phyloP scores from a whole-genome alignment of 1,140 invertebrate genomes.

The Calliphora vicina region DNA sequence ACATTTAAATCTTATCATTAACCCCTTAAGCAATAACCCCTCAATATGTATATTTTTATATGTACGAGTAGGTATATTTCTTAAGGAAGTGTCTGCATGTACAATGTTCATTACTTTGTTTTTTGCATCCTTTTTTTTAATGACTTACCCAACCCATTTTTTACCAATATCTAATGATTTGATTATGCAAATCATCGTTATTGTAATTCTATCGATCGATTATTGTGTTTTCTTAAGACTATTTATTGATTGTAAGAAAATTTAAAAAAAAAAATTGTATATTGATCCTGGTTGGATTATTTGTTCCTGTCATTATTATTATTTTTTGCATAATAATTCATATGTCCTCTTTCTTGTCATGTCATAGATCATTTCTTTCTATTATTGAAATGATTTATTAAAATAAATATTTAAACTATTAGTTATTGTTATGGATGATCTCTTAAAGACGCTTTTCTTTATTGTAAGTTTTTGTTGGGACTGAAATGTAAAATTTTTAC shows the following conservation, averaged over 20 bases:
- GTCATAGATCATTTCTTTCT: neutral
- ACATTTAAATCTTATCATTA: neutral
- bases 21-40: too few species aligned
- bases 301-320: constrained; percentile 1
- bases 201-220: neutral
- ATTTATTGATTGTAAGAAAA: neutral
- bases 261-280: too few species aligned
- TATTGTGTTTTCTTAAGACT: neutral
- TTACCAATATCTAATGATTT: constrained; percentile 16
- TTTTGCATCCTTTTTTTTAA: neutral
- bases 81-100: neutral
- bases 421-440: neutral
- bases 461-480: too few species aligned
- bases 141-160: neutral
- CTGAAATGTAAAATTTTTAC: too few species aligned
- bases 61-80: too few species aligned
- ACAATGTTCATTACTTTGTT: neutral
- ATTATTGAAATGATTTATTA: constrained; percentile 17
- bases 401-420: constrained; percentile 25
- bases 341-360: neutral
- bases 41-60: neutral
- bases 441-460: too few species aligned
- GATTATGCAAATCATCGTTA: constrained; percentile 18
- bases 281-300: constrained; percentile 21
- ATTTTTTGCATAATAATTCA: neutral